phyloP scores from a whole-genome alignment of 2,797 vertebrate species.

The Danio jaintianensis region DNA sequence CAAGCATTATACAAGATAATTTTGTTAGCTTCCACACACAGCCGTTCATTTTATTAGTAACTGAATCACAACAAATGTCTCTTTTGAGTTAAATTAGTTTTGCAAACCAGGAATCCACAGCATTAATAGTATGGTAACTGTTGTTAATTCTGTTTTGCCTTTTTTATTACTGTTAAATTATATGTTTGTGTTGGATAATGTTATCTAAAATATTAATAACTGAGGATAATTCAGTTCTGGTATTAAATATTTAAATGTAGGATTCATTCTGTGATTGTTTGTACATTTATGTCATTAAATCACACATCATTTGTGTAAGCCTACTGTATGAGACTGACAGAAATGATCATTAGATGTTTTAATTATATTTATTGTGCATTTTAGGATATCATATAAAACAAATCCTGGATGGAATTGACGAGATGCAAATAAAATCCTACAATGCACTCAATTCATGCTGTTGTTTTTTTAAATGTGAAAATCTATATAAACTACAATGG shows the following conservation, averaged over 20 bases:
- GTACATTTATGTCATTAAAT: not conserved
- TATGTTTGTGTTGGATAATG: not conserved
- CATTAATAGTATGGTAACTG: not conserved
- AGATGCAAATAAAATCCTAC: no score
- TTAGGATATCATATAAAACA: no score
- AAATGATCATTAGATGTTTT: not conserved
- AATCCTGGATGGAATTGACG: no score
- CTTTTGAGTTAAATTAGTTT: not conserved
- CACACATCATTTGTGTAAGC: not conserved
- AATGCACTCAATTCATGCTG: no score
- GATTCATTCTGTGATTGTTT: not conserved
- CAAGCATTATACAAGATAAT: not conserved
- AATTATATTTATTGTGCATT: no score
- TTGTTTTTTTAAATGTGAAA: no score
- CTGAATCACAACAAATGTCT: not conserved
- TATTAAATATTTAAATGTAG: not conserved
- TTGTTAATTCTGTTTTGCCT: no score
- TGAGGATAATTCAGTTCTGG: not conserved
- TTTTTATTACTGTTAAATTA: no score
- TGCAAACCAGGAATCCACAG: not conserved
- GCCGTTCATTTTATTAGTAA: not conserved
- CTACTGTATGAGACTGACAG: not conserved
- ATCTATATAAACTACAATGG: no score
- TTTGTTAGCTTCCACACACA: not conserved
- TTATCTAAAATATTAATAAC: not conserved